These are phyloP conservation scores for Anastatus disparis DNA, from an alignment of 1,140 invertebrate species.

Conservation along the genomic window DNA sequence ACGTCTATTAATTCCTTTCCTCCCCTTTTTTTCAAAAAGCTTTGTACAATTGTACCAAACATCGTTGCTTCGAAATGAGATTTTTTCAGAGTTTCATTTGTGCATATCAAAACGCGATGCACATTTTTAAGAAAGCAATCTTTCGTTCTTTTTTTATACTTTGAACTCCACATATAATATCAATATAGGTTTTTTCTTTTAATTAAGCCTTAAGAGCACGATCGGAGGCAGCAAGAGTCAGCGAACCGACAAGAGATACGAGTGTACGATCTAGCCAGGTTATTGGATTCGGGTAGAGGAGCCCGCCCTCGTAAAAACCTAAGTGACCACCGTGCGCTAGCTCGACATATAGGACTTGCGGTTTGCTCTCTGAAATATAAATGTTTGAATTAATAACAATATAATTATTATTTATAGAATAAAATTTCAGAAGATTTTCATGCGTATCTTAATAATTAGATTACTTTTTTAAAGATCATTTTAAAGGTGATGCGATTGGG, in stretches of 20 bases:
- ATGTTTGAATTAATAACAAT: slow-evolving; percentile 4
- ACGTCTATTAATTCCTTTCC: not conserved
- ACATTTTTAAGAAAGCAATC: not conserved
- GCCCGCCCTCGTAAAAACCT: slow-evolving; percentile 90
- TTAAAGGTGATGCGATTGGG: too few species aligned
- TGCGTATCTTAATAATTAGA: too few species aligned
- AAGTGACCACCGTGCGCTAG: slow-evolving; percentile 91
- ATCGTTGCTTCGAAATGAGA: slow-evolving; percentile 10
- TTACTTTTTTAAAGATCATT: too few species aligned
- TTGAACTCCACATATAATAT: not conserved
- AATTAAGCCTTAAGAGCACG: slow-evolving; percentile 58
- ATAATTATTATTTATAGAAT: too few species aligned
- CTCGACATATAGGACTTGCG: slow-evolving; percentile 80
- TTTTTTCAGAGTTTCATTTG: not conserved
- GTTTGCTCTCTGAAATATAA: slow-evolving; percentile 72
- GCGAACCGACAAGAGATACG: slow-evolving; percentile 77
- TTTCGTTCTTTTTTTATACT: not conserved
- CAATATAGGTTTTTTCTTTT: slow-evolving; percentile 15
- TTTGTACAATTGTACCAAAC: not conserved
- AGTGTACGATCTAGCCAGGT: slow-evolving; percentile 91
- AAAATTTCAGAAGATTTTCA: too few species aligned
- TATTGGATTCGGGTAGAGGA: slow-evolving; percentile 84
- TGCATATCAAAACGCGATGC: not conserved
- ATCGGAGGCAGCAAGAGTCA: slow-evolving; percentile 71
- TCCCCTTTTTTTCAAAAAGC: not conserved